Evolutionary conservation across 2,113 vertebrate genomes (phyloP), one percentile per base, ranked within the genome.

Genomic region (Micronycteris hirsuta): DNA sequence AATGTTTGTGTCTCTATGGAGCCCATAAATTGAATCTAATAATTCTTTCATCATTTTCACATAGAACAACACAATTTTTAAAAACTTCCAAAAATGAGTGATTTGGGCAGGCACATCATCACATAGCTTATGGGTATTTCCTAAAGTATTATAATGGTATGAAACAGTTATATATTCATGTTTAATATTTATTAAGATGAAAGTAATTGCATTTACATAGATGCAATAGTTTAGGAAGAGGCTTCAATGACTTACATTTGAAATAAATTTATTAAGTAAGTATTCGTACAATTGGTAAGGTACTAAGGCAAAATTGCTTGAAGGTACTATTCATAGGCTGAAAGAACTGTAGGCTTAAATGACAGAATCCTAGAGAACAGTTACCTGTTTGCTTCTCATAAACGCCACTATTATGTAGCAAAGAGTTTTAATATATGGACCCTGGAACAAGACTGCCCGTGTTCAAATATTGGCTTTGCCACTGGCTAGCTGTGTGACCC

Each of bases 181-280:
- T 90, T 61, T 70, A 83, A 81, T 81, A 73, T 41, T 78, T 86
- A 84, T 38, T 80, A 70, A 80, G 20, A 83, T 70, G 47, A 92
- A 89, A 80, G 14, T 36, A 70, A 87, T 38, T 76, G 33, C 33
- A 41, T 65, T 89, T 86, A 52, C 15, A 52, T 2, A 89, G 70
- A 80, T 47, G 36, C 28, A 65, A 45, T 58, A 58, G 20, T 36
- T 91, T 85, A 78, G 36, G 19, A 85, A 71, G 68, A 71, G 22
- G 24, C 43, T 54, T 81, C 7, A 45, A 33, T 45, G n/a, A 36
- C 58, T 61, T 86, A 28, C 54, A 67, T 91, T 96, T 97, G 87
- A 82, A 90, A 81, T 65, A 81, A 45, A 58, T 33, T 54, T 83
- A 80, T 56, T 80, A 83, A 70, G 70, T 93, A 89, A 92, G 82